Percentiles rank a stretch among this genome's conserved stretches.
Conservation (phyloP, 2,797 vertebrate genomes). For the Sitta carolinensis region DNA sequence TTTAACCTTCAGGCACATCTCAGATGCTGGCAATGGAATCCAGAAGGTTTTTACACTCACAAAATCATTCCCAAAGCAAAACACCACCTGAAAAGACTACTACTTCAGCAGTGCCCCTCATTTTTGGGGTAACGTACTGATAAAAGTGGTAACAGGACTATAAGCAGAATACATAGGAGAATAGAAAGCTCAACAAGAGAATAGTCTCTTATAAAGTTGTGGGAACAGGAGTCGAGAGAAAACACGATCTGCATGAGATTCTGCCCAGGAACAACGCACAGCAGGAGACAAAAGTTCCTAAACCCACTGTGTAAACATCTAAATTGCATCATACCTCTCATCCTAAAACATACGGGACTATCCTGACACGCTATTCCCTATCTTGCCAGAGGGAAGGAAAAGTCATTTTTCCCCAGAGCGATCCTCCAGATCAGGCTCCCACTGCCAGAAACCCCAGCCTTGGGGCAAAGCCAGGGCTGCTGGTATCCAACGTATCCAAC, state of each 20-base stretch:
- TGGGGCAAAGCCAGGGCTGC: neutral
- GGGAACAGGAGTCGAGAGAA: neutral
- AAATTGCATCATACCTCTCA: neutral
- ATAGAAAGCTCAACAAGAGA: neutral
- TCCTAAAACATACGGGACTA: neutral
- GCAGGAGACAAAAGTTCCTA: neutral
- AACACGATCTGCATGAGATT: neutral
- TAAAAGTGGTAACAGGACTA: neutral
- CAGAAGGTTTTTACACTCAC: neutral
- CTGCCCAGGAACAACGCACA: neutral
- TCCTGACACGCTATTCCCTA: neutral
- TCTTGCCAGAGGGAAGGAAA: neutral
- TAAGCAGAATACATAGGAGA: neutral
- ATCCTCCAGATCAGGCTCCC: neutral
- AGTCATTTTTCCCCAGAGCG: neutral
- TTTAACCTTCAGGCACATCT: neutral
- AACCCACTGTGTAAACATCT: neutral
- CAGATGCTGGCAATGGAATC: neutral
- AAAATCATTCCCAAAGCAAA: neutral
- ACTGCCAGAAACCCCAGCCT: neutral
- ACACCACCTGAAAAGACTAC: neutral
- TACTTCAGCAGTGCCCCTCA: neutral
- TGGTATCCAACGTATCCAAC: rapidly evolving
- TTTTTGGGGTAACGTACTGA: neutral
- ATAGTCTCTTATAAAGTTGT: neutral